A percentile compares a stretch with the other conserved stretches of the same genome.
These are phyloP conservation scores for Avahi laniger DNA, from an alignment of 2,797 vertebrate genomes.

Conservation along the genomic window DNA sequence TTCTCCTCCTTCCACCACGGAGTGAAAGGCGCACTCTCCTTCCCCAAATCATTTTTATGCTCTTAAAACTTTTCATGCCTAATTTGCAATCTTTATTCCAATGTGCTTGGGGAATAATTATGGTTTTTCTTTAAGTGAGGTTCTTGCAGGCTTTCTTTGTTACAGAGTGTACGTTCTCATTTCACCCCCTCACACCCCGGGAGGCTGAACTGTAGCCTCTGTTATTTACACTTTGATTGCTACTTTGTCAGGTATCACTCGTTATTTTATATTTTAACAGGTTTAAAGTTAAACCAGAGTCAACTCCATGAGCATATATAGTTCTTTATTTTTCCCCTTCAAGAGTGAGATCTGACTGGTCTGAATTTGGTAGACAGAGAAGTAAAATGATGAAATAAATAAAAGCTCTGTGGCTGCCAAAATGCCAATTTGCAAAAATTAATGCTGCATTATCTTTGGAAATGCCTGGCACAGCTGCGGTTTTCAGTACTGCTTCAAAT, in stretches of 20 bases:
- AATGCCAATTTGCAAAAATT: conserved; percentile 36
- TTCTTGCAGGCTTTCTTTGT: background rate
- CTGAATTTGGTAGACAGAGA: background rate
- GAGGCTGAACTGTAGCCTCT: background rate
- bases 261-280: background rate
- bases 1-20: fast-evolving
- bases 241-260: background rate
- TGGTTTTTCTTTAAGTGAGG: background rate
- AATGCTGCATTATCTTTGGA: conserved; percentile 37
- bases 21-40: background rate
- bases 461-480: conserved; percentile 14
- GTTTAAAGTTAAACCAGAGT: background rate
- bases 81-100: background rate
- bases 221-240: background rate
- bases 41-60: background rate
- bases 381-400: background rate
- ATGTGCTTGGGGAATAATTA: background rate
- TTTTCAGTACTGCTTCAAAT: conserved; percentile 6
- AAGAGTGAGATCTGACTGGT: background rate
- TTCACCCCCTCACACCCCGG: background rate
- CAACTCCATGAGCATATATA: background rate
- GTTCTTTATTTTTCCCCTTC: background rate
- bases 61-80: background rate
- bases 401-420: background rate
- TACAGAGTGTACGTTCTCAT: background rate